Percentiles rank a stretch among this genome's conserved stretches.
Evolutionary conservation across 2,888 invertebrate species (phyloP).

Genomic region (Dioctria linearis): DNA sequence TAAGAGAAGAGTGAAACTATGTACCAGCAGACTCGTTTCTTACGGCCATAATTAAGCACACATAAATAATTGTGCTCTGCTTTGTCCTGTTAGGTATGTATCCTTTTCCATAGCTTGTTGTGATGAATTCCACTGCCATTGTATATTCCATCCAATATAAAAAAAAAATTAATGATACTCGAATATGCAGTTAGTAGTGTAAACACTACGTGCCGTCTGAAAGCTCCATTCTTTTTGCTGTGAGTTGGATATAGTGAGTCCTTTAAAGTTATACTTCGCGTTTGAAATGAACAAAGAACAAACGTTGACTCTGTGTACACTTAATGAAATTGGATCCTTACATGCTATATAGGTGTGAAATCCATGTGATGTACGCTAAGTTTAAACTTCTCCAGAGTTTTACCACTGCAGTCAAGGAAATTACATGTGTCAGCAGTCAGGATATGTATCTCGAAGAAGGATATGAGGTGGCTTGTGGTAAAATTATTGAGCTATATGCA

Average conservation of each 20-base stretch:
- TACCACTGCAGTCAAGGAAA: constrained; percentile 13
- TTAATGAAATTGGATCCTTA: constrained; percentile 41
- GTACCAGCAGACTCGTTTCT: constrained; percentile 24
- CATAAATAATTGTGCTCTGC: constrained; percentile 41
- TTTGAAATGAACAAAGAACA: constrained; percentile 14
- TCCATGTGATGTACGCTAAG: neutral
- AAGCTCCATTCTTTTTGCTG: constrained; percentile 14
- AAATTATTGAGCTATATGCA: too few relatives aligned
- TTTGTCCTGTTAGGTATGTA: constrained; percentile 14
- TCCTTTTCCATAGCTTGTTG: constrained; percentile 14
- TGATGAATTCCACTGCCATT: constrained; percentile 39
- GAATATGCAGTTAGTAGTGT: constrained; percentile 34
- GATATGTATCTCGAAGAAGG: constrained; percentile 33
- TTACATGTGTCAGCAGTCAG: constrained; percentile 38
- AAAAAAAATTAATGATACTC: constrained; percentile 3
- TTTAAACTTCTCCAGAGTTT: constrained; percentile 32
- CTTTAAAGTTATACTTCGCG: constrained; percentile 15
- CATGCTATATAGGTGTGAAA: constrained; percentile 43
- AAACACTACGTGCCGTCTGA: constrained; percentile 34
- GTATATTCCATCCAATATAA: neutral
- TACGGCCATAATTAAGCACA: constrained; percentile 51
- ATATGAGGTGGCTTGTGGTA: neutral
- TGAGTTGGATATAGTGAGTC: neutral
- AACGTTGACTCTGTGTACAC: constrained; percentile 40
- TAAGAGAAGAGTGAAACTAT: neutral